These are phyloP conservation scores for Rhogogaster chlorosoma DNA, from an alignment of 2,888 invertebrate genomes.

Conservation along the genomic window DNA sequence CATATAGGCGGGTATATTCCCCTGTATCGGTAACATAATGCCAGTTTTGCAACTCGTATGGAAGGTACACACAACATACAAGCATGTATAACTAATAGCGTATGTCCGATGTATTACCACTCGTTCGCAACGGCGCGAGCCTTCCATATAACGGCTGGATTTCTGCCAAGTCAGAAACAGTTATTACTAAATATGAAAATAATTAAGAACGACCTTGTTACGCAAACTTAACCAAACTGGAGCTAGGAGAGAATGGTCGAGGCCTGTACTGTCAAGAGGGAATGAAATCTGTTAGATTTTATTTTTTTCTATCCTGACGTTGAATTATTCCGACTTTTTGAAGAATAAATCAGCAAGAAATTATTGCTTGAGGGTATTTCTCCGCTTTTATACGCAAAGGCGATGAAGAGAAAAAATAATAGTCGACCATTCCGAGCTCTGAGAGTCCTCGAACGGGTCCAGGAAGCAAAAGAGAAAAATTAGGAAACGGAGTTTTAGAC, in stretches of 20 bases:
- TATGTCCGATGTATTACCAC: not conserved
- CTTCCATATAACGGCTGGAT: not conserved
- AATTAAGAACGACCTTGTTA: conserved; percentile 39
- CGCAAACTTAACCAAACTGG: not conserved
- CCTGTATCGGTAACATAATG: conserved; percentile 10
- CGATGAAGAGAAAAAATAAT: not conserved
- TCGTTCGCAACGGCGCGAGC: not conserved
- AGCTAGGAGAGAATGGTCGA: not conserved
- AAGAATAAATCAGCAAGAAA: not conserved
- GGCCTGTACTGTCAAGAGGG: not conserved
- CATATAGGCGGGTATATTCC: not conserved
- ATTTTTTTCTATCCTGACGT: not conserved
- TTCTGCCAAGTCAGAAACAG: not conserved
- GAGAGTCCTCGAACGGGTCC: not conserved
- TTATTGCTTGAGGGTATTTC: not conserved
- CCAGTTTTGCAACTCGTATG: not conserved
- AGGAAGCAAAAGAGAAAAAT: not conserved
- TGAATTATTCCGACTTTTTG: not conserved
- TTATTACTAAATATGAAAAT: conserved; percentile 24
- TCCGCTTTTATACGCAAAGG: not conserved
- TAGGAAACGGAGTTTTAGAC: not conserved
- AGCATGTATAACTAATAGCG: not conserved
- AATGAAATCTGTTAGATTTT: not conserved
- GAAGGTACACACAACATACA: not conserved
- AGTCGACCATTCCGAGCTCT: not conserved